A percentile compares a stretch with the other conserved stretches of the same genome.
These are phyloP conservation scores for Phyllopteryx taeniolatus DNA, from an alignment of 2,113 vertebrate species.

Conservation along the genomic window DNA sequence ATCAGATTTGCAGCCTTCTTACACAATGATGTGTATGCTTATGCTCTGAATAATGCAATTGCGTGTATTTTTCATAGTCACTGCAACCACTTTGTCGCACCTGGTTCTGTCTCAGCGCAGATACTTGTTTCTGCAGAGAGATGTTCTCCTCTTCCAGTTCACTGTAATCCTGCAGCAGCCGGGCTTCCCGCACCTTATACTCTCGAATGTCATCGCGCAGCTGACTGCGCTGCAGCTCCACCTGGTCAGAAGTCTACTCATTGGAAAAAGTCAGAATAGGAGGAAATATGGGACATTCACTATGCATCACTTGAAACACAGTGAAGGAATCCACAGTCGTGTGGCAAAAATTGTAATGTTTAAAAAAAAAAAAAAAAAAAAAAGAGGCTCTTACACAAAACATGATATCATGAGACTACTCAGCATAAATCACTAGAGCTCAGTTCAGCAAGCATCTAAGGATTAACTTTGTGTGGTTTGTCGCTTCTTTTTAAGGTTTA, in stretches of 20 bases:
- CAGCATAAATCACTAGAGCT: no score
- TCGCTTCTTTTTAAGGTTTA: neutral
- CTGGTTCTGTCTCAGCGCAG: constrained; percentile 91
- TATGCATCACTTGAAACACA: neutral
- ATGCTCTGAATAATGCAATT: no score
- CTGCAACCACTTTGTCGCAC: constrained; percentile 56
- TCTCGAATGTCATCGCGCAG: constrained; percentile 95
- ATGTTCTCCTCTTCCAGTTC: constrained; percentile 99
- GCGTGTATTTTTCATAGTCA: neutral
- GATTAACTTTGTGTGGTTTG: neutral
- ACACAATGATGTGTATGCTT: neutral
- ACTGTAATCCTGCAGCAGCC: constrained; percentile 92
- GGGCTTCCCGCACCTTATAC: constrained; percentile 91
- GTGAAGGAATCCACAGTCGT: neutral
- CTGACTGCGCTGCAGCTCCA: constrained; percentile 85
- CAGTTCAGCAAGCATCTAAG: no score
- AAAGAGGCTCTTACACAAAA: neutral
- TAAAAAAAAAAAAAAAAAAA: neutral
- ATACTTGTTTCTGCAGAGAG: constrained; percentile 96
- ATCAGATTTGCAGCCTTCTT: neutral
- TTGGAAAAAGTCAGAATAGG: neutral
- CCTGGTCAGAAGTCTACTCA: constrained; percentile 82
- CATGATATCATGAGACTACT: no score
- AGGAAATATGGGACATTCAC: constrained; percentile 13
- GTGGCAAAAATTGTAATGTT: neutral